phyloP scores from a whole-genome alignment of 2,888 invertebrate genomes.

The Lampropteryx suffumata region DNA sequence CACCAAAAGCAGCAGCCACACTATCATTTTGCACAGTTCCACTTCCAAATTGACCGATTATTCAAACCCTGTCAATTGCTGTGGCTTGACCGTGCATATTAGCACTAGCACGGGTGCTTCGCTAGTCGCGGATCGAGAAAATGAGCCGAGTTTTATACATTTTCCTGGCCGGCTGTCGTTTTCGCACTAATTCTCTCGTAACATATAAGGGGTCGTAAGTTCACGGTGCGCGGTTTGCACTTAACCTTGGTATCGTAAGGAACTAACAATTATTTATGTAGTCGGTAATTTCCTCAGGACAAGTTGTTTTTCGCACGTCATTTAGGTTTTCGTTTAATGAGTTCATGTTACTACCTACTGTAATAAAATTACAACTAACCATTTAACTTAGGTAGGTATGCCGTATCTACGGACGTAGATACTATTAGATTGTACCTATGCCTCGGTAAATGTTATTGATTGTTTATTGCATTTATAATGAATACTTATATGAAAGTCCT shows the following conservation, averaged over 20 bases:
- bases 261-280: constrained; percentile 34
- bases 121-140: constrained; percentile 17
- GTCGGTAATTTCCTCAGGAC: constrained; percentile 7
- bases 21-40: constrained; percentile 45
- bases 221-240: constrained; percentile 44
- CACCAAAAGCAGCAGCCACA: constrained; percentile 47
- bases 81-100: constrained; percentile 10
- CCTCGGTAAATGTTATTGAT: too few species aligned
- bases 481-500: too few species aligned
- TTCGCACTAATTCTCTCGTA: constrained; percentile 43
- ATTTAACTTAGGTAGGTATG: too few species aligned
- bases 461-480: too few species aligned
- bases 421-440: too few species aligned
- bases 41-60: constrained; percentile 17
- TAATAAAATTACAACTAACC: too few species aligned
- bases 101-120: constrained; percentile 4
- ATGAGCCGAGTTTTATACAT: constrained; percentile 29
- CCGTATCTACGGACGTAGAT: too few species aligned
- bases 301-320: constrained; percentile 12
- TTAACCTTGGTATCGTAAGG: constrained; percentile 44
- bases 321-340: background rate
- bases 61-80: constrained; percentile 13
- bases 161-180: constrained; percentile 36
- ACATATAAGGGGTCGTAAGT: constrained; percentile 47
- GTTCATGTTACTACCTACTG: background rate